Conservation (phyloP, 2,113 vertebrate species). For the Myrmecophaga tridactyla region DNA sequence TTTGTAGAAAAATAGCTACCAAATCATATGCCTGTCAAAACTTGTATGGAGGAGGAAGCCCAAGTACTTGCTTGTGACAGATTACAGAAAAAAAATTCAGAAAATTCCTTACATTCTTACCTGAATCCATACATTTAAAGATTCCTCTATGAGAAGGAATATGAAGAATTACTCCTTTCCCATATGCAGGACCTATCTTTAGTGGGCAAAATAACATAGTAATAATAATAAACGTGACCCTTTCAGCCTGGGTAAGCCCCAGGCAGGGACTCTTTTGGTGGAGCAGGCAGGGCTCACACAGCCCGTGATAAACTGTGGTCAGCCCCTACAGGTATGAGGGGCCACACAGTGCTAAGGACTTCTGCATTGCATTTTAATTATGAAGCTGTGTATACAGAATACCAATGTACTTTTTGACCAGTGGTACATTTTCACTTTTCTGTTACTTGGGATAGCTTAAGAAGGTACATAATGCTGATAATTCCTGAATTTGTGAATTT, state of each 20-base stretch:
- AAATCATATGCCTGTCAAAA: slow-evolving; percentile 47
- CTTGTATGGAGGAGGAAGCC: neutral
- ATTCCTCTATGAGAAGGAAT: neutral
- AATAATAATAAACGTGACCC: neutral
- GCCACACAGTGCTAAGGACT: neutral
- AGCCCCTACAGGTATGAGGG: neutral
- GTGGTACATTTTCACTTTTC: neutral
- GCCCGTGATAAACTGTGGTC: neutral
- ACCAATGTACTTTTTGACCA: neutral
- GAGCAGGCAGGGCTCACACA: neutral
- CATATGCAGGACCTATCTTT: neutral
- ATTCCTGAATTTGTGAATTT: neutral
- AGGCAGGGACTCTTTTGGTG: neutral
- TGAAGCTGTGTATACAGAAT: neutral
- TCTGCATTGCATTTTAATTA: neutral
- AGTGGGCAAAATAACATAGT: neutral
- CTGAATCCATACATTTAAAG: neutral
- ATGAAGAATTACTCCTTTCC: neutral
- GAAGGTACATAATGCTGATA: neutral
- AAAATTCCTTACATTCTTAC: neutral
- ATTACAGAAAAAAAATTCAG: neutral
- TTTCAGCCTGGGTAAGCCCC: neutral
- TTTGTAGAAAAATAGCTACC: slow-evolving; percentile 46
- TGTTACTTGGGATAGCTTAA: neutral
- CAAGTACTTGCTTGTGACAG: neutral